Conservation (phyloP, 2,888 invertebrate genomes). For the Lordiphosa andalusiaca region DNA sequence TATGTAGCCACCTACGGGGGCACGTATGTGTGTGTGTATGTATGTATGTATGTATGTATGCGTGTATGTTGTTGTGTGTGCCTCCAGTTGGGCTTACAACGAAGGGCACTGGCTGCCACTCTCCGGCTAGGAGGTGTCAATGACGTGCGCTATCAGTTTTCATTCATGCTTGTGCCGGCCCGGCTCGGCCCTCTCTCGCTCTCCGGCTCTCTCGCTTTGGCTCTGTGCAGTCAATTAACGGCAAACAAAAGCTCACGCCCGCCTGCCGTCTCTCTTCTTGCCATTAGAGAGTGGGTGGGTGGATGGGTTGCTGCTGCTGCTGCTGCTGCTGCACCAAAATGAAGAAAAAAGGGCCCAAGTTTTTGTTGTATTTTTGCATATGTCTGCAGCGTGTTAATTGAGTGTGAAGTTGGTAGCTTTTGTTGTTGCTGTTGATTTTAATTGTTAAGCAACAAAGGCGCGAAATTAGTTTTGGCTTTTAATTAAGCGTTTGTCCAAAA, state of each 20-base stretch:
- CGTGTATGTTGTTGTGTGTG: no score
- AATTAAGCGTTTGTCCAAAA: slow-evolving; percentile 44
- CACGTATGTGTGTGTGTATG: neutral
- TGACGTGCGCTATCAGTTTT: slow-evolving; percentile 72
- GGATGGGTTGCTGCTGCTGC: neutral
- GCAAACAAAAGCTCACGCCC: slow-evolving; percentile 55
- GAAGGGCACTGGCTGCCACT: slow-evolving; percentile 2
- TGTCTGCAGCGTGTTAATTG: slow-evolving; percentile 68
- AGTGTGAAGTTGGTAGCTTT: slow-evolving; percentile 66
- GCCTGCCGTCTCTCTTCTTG: slow-evolving; percentile 8
- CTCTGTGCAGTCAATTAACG: slow-evolving; percentile 64
- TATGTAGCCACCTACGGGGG: slow-evolving; percentile 59
- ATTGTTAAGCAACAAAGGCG: slow-evolving; percentile 72
- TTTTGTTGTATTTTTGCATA: slow-evolving; percentile 24
- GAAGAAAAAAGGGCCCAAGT: slow-evolving; percentile 42
- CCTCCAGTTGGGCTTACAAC: no score
- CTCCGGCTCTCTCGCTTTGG: slow-evolving; percentile 29
- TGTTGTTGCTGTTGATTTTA: slow-evolving; percentile 61
- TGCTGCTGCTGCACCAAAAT: slow-evolving; percentile 13
- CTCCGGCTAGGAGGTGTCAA: slow-evolving; percentile 61
- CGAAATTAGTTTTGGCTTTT: slow-evolving; percentile 68
- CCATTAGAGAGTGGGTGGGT: slow-evolving; percentile 24
- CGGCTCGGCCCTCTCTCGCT: slow-evolving; percentile 21
- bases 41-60: no score
- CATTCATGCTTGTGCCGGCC: slow-evolving; percentile 53